Conservation (phyloP, 2,797 vertebrate genomes). For the Peromyscus aztecus region DNA sequence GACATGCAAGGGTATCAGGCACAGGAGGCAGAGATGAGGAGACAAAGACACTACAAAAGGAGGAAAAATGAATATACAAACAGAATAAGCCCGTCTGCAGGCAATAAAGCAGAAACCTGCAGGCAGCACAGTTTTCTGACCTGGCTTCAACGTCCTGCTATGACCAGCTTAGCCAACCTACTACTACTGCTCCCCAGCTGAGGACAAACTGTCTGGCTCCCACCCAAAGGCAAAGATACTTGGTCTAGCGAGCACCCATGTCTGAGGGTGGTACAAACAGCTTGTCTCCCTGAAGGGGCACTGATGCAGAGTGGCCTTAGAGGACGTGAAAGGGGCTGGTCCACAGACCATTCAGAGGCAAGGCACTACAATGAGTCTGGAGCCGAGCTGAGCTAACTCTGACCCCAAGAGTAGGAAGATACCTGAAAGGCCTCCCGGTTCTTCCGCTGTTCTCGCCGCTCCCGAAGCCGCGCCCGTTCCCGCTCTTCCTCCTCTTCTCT, state of each 20-base stretch:
- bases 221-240: conserved; percentile 8
- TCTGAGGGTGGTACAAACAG: neutral
- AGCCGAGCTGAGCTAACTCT: neutral
- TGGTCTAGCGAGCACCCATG: neutral
- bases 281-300: conserved; percentile 43
- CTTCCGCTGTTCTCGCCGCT: conserved; percentile 88
- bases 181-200: neutral
- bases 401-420: neutral
- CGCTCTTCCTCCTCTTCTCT: conserved; percentile 88
- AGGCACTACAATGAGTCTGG: neutral
- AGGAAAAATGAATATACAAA: neutral
- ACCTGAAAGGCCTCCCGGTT: conserved; percentile 89
- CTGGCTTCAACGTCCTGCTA: neutral
- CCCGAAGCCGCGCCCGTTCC: conserved; percentile 86
- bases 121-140: neutral
- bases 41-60: neutral
- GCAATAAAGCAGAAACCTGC: conserved; percentile 17
- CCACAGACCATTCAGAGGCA: neutral
- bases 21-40: neutral
- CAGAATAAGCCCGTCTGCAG: neutral
- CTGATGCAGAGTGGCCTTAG: neutral
- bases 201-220: neutral
- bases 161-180: neutral
- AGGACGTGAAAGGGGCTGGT: neutral
- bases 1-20: neutral